Evolutionary conservation across 2,797 vertebrate species (phyloP).

Genomic region (Melanotaenia parkinsoni): DNA sequence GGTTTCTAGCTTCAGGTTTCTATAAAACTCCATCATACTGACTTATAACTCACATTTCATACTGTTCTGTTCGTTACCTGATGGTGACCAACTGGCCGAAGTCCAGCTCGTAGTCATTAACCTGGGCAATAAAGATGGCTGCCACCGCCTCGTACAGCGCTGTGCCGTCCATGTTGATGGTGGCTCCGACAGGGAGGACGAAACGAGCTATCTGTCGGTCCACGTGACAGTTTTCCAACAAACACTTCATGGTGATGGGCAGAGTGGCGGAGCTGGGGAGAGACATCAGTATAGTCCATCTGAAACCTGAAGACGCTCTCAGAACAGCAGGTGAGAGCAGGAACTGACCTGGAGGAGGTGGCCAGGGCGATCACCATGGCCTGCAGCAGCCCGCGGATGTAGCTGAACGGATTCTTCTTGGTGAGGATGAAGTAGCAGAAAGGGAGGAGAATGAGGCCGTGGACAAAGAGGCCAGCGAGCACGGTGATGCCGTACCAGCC

Average conservation of each 20-base stretch:
- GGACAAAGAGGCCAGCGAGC: conserved; percentile 86
- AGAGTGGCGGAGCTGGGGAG: conserved; percentile 87
- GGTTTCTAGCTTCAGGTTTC: too few relatives aligned
- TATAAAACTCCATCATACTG: too few relatives aligned
- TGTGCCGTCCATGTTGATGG: conserved; percentile 60
- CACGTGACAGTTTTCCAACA: conserved; percentile 89
- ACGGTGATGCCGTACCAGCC: conserved; percentile 90
- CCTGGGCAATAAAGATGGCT: conserved; percentile 91
- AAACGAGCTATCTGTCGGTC: conserved; percentile 90
- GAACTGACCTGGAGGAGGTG: conserved; percentile 89
- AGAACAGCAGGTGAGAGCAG: background rate
- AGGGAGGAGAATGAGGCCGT: conserved; percentile 86
- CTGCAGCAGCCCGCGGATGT: conserved; percentile 89
- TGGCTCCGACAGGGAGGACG: conserved; percentile 89
- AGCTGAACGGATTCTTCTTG: conserved; percentile 88
- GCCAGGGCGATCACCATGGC: conserved; percentile 91
- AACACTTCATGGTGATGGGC: conserved; percentile 93
- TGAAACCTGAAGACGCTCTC: background rate
- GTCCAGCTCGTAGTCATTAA: conserved; percentile 91
- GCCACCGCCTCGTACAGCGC: conserved; percentile 90
- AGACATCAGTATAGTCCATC: background rate
- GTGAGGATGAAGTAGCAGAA: conserved; percentile 87
- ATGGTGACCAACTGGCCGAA: conserved; percentile 91
- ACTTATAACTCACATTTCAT: too few relatives aligned
- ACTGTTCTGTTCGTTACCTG: conserved; percentile 75